Evolutionary conservation across 2,797 vertebrate genomes (phyloP), one percentile per base, ranked within the genome.

Genomic region (Prunella strophiata): DNA sequence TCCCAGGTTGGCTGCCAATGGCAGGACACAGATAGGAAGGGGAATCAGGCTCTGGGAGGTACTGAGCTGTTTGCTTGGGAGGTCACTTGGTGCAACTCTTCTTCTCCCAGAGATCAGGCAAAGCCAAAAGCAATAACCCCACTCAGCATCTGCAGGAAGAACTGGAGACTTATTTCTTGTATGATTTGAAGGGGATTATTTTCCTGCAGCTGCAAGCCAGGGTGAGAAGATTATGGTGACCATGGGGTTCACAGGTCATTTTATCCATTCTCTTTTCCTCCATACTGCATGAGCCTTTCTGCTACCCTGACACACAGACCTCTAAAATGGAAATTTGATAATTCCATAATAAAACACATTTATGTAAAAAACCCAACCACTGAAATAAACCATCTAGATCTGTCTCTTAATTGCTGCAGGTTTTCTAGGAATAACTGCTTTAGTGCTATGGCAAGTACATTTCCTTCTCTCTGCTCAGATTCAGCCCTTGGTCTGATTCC

Each of bases 1-100:
- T 50, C 25, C 22, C 78, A 76, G 54, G 17, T 55, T 2, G 3
- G 36, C 30, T 72, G 80, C 20, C 7, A 11, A 10, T 1, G 3
- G 40, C 3, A 20, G 27, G 19, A 15, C 54, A 29, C 0, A 0
- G 54, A 23, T 14, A 34, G 13, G 36, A 74, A 67, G 13, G 18
- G 34, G 26, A 36, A 22, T 72, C 25, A 51, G 59, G 59, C 45
- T 73, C 7, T 1, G 0, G 23, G 34, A 85, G 25, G 23, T 27
- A 47, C 8, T 0, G 8, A 84, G 23, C 48, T 94, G 30, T 84
- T 86, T 86, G 59, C 34, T 23, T 2, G 0, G 17, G 15, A 26
- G 14, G 15, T 21, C 14, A 10, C 21, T 29, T 5, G 7, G 34
- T 38, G 18, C 71, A 76, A 47, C 30, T 32, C 25, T 29, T 75